A percentile compares a stretch with the other conserved stretches of the same genome.
phyloP scores from a whole-genome alignment of 1,140 invertebrate genomes.

The Trichonephila clavipes region DNA sequence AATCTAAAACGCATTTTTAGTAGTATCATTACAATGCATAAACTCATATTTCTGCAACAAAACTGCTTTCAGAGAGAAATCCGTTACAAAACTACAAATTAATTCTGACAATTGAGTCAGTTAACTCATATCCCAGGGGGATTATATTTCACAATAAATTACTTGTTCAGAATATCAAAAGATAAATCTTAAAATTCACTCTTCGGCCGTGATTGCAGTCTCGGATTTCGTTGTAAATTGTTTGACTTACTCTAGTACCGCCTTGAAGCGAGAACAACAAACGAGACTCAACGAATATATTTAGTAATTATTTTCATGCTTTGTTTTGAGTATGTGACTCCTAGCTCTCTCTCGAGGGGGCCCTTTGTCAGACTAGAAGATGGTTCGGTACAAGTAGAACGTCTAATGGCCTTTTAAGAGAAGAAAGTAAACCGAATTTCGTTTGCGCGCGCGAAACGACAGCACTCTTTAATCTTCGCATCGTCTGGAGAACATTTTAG shows the following conservation, averaged over 20 bases:
- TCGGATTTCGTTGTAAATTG: conserved; percentile 17
- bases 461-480: not conserved
- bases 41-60: no score
- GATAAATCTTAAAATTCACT: not conserved
- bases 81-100: not conserved
- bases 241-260: not conserved
- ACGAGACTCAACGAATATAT: conserved; percentile 17
- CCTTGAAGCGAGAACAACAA: conserved; percentile 2
- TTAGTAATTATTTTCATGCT: conserved; percentile 18
- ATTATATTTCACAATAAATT: conserved; percentile 20
- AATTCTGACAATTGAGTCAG: conserved; percentile 1
- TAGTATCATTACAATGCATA: no score
- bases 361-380: not conserved
- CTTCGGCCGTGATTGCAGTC: not conserved
- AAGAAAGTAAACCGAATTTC: conserved; percentile 22
- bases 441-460: not conserved
- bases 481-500: conserved; percentile 24
- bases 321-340: conserved; percentile 25
- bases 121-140: not conserved
- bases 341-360: not conserved
- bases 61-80: no score
- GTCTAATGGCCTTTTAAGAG: conserved; percentile 17
- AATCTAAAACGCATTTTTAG: no score
- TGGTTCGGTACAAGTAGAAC: not conserved
- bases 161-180: not conserved